These are phyloP conservation scores for Zaprionus vittiger DNA, from an alignment of 1,140 invertebrate species.

Conservation along the genomic window DNA sequence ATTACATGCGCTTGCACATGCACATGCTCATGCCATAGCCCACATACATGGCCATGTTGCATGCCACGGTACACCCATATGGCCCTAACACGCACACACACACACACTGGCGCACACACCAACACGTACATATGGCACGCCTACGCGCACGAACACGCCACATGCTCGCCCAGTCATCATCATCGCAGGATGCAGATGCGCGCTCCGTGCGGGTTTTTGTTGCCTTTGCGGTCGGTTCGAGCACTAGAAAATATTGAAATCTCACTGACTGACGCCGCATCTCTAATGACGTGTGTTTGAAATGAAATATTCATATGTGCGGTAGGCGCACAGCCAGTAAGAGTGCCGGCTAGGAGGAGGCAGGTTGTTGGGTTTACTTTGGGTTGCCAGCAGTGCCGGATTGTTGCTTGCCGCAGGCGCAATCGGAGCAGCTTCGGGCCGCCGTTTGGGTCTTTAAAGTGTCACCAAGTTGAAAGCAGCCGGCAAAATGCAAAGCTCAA, in stretches of 20 bases:
- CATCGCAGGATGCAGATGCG: conserved; percentile 40
- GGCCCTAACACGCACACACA: background rate
- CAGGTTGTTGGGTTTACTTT: conserved; percentile 27
- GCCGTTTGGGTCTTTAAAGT: conserved; percentile 66
- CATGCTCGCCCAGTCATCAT: conserved; percentile 20
- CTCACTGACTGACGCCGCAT: conserved; percentile 69
- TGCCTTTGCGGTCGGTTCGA: conserved; percentile 51
- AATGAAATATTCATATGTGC: conserved; percentile 79
- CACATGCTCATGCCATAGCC: conserved; percentile 57
- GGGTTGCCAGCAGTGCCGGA: background rate
- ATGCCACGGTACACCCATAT: conserved; percentile 27
- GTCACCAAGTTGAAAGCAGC: conserved; percentile 69
- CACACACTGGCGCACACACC: background rate
- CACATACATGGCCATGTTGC: conserved; percentile 40
- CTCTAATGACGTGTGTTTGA: conserved; percentile 82
- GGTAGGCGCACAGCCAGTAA: conserved; percentile 20
- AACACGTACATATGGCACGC: conserved; percentile 26
- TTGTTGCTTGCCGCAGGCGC: conserved; percentile 7
- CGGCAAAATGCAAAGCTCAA: conserved; percentile 66
- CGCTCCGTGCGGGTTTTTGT: conserved; percentile 21
- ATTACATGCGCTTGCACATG: conserved; percentile 71
- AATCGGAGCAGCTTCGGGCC: background rate
- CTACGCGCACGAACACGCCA: conserved; percentile 33
- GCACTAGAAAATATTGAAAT: conserved; percentile 79
- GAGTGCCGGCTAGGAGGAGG: background rate